These are phyloP conservation scores for Heliothis subflexa DNA, from an alignment of 1,140 invertebrate genomes.

Conservation along the genomic window DNA sequence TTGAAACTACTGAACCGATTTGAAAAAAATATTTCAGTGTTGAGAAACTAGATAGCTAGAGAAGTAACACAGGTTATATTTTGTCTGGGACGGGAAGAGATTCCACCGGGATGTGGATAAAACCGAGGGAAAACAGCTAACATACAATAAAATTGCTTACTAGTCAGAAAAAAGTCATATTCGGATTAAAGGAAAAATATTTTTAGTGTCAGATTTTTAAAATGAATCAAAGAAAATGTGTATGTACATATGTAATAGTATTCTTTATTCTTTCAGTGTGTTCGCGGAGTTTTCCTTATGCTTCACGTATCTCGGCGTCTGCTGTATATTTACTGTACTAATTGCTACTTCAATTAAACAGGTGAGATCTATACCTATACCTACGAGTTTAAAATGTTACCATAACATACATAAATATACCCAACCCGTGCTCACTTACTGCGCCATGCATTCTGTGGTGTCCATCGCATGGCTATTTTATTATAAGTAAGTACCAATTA, in stretches of 20 bases:
- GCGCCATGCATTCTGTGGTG: too few species aligned
- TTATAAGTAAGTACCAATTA: too few species aligned
- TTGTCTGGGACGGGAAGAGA: too few species aligned
- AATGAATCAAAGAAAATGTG: too few species aligned
- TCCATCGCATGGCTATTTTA: too few species aligned
- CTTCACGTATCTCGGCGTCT: conserved; percentile 90
- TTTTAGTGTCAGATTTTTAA: too few species aligned
- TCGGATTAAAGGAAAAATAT: too few species aligned
- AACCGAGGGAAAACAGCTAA: not conserved
- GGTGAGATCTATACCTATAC: conserved; percentile 56
- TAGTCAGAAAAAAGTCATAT: not conserved
- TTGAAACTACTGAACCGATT: too few species aligned
- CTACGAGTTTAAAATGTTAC: not conserved
- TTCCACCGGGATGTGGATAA: not conserved
- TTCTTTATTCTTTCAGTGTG: conserved; percentile 79
- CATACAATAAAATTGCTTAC: not conserved
- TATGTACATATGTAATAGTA: not conserved
- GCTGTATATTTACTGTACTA: conserved; percentile 92
- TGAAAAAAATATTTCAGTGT: too few species aligned
- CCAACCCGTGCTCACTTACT: too few species aligned
- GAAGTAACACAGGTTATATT: too few species aligned
- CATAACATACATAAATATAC: not conserved
- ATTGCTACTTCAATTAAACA: conserved; percentile 88
- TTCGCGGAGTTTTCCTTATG: conserved; percentile 89
- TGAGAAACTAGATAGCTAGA: too few species aligned